Evolutionary conservation across 2,888 invertebrate species (phyloP).

Genomic region (Melieria picta): DNA sequence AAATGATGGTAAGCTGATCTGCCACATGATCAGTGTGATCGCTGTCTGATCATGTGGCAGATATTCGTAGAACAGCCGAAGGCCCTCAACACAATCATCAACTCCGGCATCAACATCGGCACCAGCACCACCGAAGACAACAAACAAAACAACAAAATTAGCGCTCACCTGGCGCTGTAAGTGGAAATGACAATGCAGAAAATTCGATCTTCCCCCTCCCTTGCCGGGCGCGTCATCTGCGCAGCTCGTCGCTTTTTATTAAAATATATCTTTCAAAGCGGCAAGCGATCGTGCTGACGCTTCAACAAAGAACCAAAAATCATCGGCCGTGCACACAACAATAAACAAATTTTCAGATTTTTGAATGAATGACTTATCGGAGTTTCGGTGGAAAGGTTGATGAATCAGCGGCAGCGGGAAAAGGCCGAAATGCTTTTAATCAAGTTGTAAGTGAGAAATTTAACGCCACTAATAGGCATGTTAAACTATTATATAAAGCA

Average conservation of each 20-base stretch:
- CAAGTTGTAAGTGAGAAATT: conserved; percentile 29
- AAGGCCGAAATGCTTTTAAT: conserved; percentile 12
- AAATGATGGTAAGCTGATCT: conserved; percentile 1
- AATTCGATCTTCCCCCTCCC: neutral
- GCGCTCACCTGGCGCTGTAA: conserved; percentile 18
- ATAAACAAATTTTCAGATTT: conserved; percentile 16
- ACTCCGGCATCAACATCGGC: conserved; percentile 12
- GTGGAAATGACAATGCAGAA: conserved; percentile 34
- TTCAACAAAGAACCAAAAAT: neutral
- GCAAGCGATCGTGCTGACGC: conserved; percentile 23
- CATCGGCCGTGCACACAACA: neutral
- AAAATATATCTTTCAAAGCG: neutral
- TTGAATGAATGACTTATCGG: conserved; percentile 17
- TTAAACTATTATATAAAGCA: neutral
- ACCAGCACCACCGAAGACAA: conserved; percentile 17
- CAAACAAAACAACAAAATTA: conserved; percentile 16
- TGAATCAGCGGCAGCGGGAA: conserved; percentile 18
- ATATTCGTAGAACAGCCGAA: too few relatives aligned
- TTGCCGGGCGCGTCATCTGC: too few relatives aligned
- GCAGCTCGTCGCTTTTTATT: too few relatives aligned
- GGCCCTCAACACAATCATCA: neutral
- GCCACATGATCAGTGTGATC: conserved; percentile 1
- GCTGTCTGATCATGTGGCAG: too few relatives aligned
- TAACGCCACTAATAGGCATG: conserved; percentile 5
- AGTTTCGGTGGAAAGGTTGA: conserved; percentile 11